Evolutionary conservation across 2,797 vertebrate genomes (phyloP), one percentile per base, ranked within the genome.

Genomic region (Acipenser oxyrinchus): DNA sequence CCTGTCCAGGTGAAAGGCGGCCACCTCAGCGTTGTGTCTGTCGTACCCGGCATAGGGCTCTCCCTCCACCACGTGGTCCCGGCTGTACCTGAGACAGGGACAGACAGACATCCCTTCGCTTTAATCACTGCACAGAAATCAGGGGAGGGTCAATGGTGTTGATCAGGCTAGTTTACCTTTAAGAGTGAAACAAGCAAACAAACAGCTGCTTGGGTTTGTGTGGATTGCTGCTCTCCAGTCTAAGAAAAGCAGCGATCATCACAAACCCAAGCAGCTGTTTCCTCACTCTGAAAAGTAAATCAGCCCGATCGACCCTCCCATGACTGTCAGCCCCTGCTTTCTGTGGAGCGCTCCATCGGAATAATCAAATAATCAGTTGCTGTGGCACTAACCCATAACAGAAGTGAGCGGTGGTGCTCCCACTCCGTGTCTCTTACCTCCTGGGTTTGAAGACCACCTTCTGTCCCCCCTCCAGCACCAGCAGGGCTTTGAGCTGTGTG

Each of bases 361-460:
- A 23, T 23, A 23, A 23, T 23, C 23, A 23, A 23, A 23, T 23
- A 23, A 23, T 23, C 23, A 23, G 23, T 23, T 23, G 23, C 23
- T 23, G 23, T 23, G 23, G 23, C 23, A 23, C 23, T 23, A 23
- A 23, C 23, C 23, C 23, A 23, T 23, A 23, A 23, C 23, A 23
- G 23, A 23, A 23, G 23, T 23, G 23, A 23, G 23, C 23, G 23
- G 23, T 3, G 2, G 23, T 37, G 23, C 23, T 37, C 23, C 23
- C 23, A 37, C 23, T 37, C 23, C 23, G 23, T 37, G 23, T 37
- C 10, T 48, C 82, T 86, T 74, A 98, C 97, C 97, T 93, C 76
- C 94, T 99, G 69, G 97, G 97, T 74, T 99, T 99, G 83, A 99
- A 99, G 77, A 99, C 97, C 37, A 99, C 96, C 80, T 99, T 99